phyloP scores from a whole-genome alignment of 1,140 invertebrate genomes.

The Octopus bimaculoides region DNA sequence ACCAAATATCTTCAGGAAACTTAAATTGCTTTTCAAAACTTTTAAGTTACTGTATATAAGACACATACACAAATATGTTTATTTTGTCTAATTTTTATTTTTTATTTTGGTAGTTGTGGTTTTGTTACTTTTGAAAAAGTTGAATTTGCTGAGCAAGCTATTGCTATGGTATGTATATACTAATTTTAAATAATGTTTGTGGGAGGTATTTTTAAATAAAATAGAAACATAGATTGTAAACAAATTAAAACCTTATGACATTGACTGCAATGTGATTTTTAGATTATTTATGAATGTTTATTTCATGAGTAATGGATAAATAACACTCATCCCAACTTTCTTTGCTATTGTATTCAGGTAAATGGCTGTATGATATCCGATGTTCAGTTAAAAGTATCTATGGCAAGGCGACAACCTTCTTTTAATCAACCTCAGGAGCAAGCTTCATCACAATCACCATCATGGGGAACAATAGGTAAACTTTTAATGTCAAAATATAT shows the following conservation, averaged over 20 bases:
- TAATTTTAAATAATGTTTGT: slow-evolving; percentile 18
- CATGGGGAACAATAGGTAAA: slow-evolving; percentile 76
- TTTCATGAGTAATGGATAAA: no score
- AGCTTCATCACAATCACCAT: slow-evolving; percentile 70
- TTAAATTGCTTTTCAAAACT: no score
- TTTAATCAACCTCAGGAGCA: slow-evolving; percentile 64
- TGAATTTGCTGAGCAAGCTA: slow-evolving; percentile 81
- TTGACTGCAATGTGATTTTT: no score
- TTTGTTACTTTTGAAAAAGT: slow-evolving; percentile 91
- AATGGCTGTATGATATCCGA: slow-evolving; percentile 78
- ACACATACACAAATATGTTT: no score
- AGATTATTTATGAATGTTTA: no score
- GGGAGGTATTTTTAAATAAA: not conserved
- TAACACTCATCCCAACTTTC: no score
- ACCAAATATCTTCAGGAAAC: no score
- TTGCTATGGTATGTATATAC: slow-evolving; percentile 66
- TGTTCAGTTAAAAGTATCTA: slow-evolving; percentile 75
- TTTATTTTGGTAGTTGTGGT: slow-evolving; percentile 69
- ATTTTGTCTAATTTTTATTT: not conserved
- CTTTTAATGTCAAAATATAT: slow-evolving; percentile 38
- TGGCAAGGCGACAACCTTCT: slow-evolving; percentile 78
- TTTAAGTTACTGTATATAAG: no score
- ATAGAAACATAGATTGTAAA: not conserved
- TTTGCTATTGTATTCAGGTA: slow-evolving; percentile 59
- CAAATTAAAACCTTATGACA: no score